phyloP scores from a whole-genome alignment of 2,113 vertebrate genomes.

The Trinectes maculatus region DNA sequence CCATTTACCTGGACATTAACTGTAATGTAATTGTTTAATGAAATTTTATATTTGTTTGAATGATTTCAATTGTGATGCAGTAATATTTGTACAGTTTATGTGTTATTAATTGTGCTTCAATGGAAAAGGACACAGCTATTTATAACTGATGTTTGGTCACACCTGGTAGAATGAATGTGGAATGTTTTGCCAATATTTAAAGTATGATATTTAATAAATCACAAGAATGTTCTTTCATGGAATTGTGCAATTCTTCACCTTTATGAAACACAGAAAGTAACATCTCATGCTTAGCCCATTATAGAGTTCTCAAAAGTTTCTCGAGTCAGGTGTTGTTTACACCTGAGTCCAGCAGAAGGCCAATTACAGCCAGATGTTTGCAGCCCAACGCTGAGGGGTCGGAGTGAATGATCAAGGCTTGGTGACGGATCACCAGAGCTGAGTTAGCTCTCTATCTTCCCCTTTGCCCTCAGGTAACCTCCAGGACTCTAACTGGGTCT shows the following conservation, averaged over 20 bases:
- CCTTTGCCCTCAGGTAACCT: constrained; percentile 47
- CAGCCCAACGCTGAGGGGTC: background rate
- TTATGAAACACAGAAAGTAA: background rate
- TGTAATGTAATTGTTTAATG: too few species aligned
- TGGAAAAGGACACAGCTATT: too few species aligned
- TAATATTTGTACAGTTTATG: too few species aligned
- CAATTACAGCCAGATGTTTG: constrained; percentile 42
- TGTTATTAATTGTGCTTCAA: too few species aligned
- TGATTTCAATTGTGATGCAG: too few species aligned
- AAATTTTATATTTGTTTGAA: too few species aligned
- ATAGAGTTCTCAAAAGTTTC: background rate
- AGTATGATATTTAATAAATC: too few species aligned
- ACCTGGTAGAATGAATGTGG: too few species aligned
- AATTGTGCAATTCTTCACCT: background rate
- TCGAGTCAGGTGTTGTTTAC: constrained; percentile 7
- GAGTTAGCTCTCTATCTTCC: constrained; percentile 29
- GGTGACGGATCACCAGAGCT: constrained; percentile 42
- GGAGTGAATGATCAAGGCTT: background rate
- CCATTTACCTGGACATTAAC: too few species aligned
- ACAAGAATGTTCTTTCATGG: too few species aligned
- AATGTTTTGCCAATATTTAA: too few species aligned
- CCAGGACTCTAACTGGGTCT: constrained; percentile 53
- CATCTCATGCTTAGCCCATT: background rate
- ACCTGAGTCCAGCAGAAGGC: background rate
- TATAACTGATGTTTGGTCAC: too few species aligned